Percentiles rank a stretch among this genome's conserved stretches.
phyloP scores from a whole-genome alignment of 1,140 invertebrate genomes.

The Lethocerus indicus region DNA sequence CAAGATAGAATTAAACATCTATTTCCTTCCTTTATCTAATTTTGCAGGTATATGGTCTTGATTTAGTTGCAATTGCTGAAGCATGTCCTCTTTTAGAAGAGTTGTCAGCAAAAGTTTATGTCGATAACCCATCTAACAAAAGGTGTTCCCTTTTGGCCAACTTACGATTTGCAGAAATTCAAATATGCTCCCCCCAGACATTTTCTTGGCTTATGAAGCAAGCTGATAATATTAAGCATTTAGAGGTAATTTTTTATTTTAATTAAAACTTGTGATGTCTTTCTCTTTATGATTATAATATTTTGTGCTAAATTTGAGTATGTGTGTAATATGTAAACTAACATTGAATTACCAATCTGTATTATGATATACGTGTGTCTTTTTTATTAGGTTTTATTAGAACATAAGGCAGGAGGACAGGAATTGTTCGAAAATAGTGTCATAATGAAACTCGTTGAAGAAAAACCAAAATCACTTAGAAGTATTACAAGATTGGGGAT shows the following conservation, averaged over 20 bases:
- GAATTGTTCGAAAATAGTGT: slow-evolving; percentile 7
- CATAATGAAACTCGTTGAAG: slow-evolving; percentile 6
- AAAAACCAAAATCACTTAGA: slow-evolving; percentile 10
- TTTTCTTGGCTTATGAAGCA: slow-evolving; percentile 12
- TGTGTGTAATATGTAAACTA: not conserved
- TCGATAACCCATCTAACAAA: slow-evolving; percentile 1
- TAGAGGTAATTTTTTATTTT: slow-evolving; percentile 8
- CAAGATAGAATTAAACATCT: too few species aligned
- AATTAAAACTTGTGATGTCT: not conserved
- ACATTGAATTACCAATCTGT: not conserved
- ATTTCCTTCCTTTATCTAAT: not conserved
- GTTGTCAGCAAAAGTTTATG: slow-evolving; percentile 14
- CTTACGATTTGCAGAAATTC: slow-evolving; percentile 5
- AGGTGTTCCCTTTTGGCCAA: not conserved
- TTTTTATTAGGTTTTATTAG: slow-evolving; percentile 2
- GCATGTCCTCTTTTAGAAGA: slow-evolving; percentile 15
- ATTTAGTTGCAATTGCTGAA: slow-evolving; percentile 9
- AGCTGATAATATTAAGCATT: slow-evolving; percentile 4
- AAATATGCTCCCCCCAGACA: slow-evolving; percentile 2
- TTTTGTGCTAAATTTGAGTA: not conserved
- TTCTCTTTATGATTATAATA: not conserved
- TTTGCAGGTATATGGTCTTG: slow-evolving; percentile 11
- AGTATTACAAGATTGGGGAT: slow-evolving; percentile 3
- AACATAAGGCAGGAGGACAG: not conserved
- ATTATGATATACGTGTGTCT: not conserved